Base-by-base conservation (phyloP, 2,888 invertebrate species). In the Pegoplata infirma region DNA sequence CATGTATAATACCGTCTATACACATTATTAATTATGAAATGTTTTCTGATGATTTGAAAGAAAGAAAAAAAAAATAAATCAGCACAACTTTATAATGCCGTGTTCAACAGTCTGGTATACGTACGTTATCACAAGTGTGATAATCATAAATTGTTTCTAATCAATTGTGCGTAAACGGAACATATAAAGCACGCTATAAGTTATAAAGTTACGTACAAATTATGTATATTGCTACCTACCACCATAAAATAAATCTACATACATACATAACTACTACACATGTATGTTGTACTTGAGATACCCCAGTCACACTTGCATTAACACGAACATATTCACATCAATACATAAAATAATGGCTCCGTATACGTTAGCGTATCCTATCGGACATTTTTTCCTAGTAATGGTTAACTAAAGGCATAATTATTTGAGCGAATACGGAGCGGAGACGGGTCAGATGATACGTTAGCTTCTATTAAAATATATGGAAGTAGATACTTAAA, bases 111-210 rank as follows among this genome's bases (percentile, higher is more conserved):
- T 32, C 10, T 10, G 32, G 32, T 32, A 32, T 10, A 32, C 10
- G 32, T 8, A 12, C 12, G 32, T 32, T 32, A 32, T 10, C n/a
- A 47, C 55, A 40, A 58, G 59, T 59, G 23, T 49, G 69, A 21
- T 19, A 46, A 36, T 61, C 58, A 56, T 56, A 73, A 73, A 64
- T 64, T 58, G 36, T 40, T 40, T 49, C 21, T 40, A 58, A 56
- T 64, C 73, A 73, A 73, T 56, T 58, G 64, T 25, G 56, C 73
- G 58, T 64, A 36, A 56, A 72, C 36, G 16, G 28, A 49, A 49
- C 19, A 28, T 19, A 40, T 36, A 21, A 51, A 25, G 7, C 28
- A 55, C 56, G 28, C 28, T 23, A 53, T 53, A 67, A 66, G 53
- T 53, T 23, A 10, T 10, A 53, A 55, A 67, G 46, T 47, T 21